Conservation (phyloP, 2,113 vertebrate species). For the Nestor notabilis region DNA sequence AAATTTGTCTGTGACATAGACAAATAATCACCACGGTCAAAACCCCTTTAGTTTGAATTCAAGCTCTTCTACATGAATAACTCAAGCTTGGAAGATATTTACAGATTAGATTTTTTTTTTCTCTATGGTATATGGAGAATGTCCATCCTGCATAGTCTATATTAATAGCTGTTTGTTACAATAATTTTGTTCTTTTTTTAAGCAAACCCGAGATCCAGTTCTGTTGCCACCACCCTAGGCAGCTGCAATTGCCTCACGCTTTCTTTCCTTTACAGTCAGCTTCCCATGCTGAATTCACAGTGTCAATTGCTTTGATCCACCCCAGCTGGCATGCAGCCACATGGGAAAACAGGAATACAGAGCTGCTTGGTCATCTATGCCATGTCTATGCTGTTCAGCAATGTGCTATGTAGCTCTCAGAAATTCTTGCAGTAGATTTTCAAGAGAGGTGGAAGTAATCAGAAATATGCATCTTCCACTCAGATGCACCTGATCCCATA, state of each 20-base stretch:
- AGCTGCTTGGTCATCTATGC: not conserved
- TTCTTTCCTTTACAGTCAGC: not conserved
- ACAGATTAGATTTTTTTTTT: not conserved
- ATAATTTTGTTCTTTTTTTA: not conserved
- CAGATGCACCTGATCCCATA: not conserved
- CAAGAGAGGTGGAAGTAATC: not conserved
- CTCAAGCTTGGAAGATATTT: fast-evolving
- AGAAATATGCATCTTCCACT: not conserved
- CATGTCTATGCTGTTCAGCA: not conserved
- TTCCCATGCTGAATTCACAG: not conserved
- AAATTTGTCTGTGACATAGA: not conserved
- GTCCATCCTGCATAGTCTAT: not conserved
- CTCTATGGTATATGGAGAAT: not conserved
- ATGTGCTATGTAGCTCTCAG: not conserved
- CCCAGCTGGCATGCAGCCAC: not conserved
- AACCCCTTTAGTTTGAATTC: not conserved
- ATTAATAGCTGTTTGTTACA: not conserved
- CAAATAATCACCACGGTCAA: not conserved
- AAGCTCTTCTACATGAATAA: not conserved
- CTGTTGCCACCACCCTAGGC: not conserved
- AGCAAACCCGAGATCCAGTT: not conserved
- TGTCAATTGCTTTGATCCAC: not conserved
- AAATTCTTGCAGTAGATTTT: not conserved
- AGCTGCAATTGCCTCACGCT: not conserved
- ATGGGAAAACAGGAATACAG: not conserved